These are phyloP conservation scores for Alligator sinensis DNA, from an alignment of 2,113 vertebrate species.

Conservation along the genomic window DNA sequence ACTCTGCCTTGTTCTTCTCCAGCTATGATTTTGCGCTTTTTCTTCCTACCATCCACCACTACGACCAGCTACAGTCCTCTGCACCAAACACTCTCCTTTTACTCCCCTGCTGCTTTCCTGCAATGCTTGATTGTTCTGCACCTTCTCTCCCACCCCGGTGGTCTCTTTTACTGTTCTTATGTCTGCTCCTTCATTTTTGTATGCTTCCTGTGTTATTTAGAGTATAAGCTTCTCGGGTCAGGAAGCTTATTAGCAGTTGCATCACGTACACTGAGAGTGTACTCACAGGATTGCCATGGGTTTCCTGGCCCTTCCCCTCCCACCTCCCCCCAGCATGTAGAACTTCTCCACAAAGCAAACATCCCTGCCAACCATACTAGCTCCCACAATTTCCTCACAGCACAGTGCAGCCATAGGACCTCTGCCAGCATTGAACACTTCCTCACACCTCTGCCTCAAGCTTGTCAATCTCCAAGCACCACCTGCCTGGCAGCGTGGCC, in stretches of 20 bases:
- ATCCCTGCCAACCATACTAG: not conserved
- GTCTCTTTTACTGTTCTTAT: not conserved
- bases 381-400: too few relatives aligned
- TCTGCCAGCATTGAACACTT: not conserved
- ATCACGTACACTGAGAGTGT: not conserved
- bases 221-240: not conserved
- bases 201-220: not conserved
- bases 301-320: not conserved
- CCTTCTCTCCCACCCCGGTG: not conserved
- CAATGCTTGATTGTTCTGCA: not conserved
- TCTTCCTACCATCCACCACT: not conserved
- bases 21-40: not conserved
- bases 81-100: not conserved
- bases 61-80: not conserved
- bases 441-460: not conserved
- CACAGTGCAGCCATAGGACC: accelerated
- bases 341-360: not conserved
- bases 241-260: not conserved
- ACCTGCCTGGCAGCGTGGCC: not conserved
- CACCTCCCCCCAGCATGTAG: not conserved
- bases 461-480: not conserved
- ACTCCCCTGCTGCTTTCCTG: not conserved
- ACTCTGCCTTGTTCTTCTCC: not conserved
- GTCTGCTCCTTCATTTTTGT: not conserved
- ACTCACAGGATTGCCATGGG: not conserved